A percentile compares a stretch with the other conserved stretches of the same genome.
Evolutionary conservation across 2,888 invertebrate species (phyloP).

Genomic region (Alloscopus bannaensis): DNA sequence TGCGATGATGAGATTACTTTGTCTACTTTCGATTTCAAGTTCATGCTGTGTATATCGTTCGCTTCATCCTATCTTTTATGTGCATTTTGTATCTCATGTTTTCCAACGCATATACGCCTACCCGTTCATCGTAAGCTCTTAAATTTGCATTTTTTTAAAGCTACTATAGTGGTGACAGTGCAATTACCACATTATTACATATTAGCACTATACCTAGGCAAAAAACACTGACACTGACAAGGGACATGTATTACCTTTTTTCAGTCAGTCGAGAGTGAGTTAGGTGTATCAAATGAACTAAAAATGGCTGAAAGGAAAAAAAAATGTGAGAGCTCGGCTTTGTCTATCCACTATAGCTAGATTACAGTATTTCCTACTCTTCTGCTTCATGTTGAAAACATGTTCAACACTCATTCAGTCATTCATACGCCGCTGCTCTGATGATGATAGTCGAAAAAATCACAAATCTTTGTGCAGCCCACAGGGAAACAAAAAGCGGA

Average conservation of each 20-base stretch:
- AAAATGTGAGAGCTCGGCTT: constrained; percentile 23
- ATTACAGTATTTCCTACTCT: neutral
- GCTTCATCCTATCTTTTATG: neutral
- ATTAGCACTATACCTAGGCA: constrained; percentile 49
- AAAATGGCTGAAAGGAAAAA: neutral
- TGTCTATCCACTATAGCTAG: neutral
- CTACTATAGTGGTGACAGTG: constrained; percentile 12
- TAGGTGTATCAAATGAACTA: too few relatives aligned
- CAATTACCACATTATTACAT: constrained; percentile 51
- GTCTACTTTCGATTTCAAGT: constrained; percentile 56
- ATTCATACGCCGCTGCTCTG: constrained; percentile 18
- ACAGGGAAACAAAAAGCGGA: constrained; percentile 35
- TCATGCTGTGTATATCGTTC: constrained; percentile 49
- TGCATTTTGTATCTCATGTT: too few relatives aligned
- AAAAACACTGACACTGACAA: constrained; percentile 4
- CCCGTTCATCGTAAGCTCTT: too few relatives aligned
- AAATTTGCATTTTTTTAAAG: constrained; percentile 5
- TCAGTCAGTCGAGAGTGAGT: too few relatives aligned
- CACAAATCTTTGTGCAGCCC: constrained; percentile 41
- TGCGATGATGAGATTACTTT: constrained; percentile 41
- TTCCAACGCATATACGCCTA: constrained; percentile 4
- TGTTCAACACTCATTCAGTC: too few relatives aligned
- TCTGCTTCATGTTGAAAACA: neutral
- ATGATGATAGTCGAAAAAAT: constrained; percentile 9
- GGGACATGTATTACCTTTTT: neutral